Evolutionary conservation across 1,140 invertebrate genomes (phyloP).

Genomic region (Venustaconcha ellipsiformis): DNA sequence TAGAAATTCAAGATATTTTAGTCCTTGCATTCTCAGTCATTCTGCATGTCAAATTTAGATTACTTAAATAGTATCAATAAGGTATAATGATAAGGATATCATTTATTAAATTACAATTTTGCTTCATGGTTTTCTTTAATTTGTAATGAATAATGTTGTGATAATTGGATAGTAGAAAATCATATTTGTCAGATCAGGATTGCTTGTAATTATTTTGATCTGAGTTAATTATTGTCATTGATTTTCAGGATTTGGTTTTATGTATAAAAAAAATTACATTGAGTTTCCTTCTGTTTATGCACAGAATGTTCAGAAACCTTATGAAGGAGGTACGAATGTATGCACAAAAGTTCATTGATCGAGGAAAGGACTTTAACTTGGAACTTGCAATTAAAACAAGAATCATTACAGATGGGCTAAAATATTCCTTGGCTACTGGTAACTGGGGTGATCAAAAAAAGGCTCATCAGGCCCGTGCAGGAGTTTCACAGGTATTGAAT

Average conservation of each 20-base stretch:
- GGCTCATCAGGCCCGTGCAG: constrained; percentile 96
- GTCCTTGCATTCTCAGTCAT: too few species aligned
- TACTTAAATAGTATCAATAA: too few species aligned
- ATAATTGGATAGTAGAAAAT: too few species aligned
- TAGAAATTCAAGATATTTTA: too few species aligned
- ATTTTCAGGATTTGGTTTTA: not conserved
- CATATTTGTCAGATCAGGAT: too few species aligned
- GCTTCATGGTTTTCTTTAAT: too few species aligned
- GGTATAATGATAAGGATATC: too few species aligned
- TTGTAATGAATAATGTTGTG: too few species aligned
- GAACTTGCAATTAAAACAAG: constrained; percentile 97
- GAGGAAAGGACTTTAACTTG: constrained; percentile 97
- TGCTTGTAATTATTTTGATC: too few species aligned
- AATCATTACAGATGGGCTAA: constrained; percentile 97
- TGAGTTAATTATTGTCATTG: too few species aligned
- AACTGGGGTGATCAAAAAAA: constrained; percentile 99
- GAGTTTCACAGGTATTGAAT: constrained; percentile 83
- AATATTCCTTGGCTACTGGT: constrained; percentile 97
- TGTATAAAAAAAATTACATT: not conserved
- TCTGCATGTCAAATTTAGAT: too few species aligned
- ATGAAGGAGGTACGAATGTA: constrained; percentile 86
- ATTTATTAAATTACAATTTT: too few species aligned
- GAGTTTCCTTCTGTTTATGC: not conserved
- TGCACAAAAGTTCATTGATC: constrained; percentile 98
- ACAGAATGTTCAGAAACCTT: constrained; percentile 67